Percentiles rank a stretch among this genome's conserved stretches.
Conservation (phyloP, 2,113 vertebrate genomes). For the Macrotus californicus region DNA sequence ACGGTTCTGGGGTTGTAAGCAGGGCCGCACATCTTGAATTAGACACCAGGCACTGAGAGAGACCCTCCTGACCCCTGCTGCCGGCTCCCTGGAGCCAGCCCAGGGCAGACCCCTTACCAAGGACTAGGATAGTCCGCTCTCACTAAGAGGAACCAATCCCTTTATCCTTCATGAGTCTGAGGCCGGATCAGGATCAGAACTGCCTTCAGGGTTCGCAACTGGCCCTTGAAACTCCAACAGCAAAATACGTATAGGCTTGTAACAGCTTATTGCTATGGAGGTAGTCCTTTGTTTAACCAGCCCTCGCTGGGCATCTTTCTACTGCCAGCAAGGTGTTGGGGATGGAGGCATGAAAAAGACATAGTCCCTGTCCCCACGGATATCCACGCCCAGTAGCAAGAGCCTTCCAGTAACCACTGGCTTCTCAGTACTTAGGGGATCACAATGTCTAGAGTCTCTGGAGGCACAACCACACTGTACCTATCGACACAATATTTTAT, state of each 20-base stretch:
- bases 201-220: neutral
- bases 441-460: neutral
- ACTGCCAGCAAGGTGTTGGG: neutral
- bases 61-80: neutral
- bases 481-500: neutral
- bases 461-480: accelerated
- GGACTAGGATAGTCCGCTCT: neutral
- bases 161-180: neutral
- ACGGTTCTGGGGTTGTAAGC: neutral
- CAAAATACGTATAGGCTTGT: neutral
- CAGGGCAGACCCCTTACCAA: neutral
- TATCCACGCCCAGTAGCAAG: neutral
- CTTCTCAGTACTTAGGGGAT: neutral
- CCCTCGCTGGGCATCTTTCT: neutral
- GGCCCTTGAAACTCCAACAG: neutral
- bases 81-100: neutral
- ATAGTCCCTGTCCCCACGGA: neutral
- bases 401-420: neutral
- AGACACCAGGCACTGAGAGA: neutral
- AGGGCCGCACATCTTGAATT: neutral
- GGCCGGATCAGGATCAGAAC: neutral
- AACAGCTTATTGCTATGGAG: too few species aligned
- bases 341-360: neutral
- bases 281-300: neutral
- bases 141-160: neutral